Evolutionary conservation across 92 coral and sea anemone genomes (phyloP).

Genomic region (Parazoanthus swiftii): DNA sequence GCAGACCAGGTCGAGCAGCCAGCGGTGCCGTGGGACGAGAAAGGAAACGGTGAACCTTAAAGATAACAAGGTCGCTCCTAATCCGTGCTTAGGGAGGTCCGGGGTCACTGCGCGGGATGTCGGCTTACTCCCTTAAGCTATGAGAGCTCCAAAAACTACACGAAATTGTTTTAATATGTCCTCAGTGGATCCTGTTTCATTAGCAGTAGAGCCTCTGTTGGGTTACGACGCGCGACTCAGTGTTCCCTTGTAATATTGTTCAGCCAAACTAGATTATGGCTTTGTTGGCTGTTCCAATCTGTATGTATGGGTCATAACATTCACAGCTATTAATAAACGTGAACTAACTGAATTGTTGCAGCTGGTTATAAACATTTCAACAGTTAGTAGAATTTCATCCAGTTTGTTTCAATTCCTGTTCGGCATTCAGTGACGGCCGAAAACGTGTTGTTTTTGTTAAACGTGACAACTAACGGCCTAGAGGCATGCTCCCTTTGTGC

Average conservation of each 20-base stretch:
- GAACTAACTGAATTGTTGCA: background rate
- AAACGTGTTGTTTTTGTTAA: background rate
- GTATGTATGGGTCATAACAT: background rate
- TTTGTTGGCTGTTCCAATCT: background rate
- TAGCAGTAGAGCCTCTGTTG: too few relatives aligned
- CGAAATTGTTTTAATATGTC: background rate
- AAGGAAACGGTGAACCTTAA: background rate
- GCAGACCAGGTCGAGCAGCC: background rate
- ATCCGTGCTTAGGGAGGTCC: background rate
- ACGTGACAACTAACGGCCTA: background rate
- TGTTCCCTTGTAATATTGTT: background rate
- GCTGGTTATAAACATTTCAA: background rate
- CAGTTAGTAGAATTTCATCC: conserved; percentile 1
- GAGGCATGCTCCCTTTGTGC: background rate
- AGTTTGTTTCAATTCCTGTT: conserved; percentile 2
- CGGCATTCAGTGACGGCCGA: background rate
- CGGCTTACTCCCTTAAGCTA: background rate
- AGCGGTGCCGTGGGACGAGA: background rate
- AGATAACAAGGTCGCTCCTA: background rate
- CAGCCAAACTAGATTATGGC: background rate
- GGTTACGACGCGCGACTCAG: too few relatives aligned
- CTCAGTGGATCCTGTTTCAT: background rate
- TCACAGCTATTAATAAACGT: background rate
- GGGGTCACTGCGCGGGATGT: background rate
- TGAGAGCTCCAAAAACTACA: background rate